Percentiles rank a stretch among this genome's conserved stretches.
Conservation (phyloP, 2,113 vertebrate species). For the Eptesicus fuscus region DNA sequence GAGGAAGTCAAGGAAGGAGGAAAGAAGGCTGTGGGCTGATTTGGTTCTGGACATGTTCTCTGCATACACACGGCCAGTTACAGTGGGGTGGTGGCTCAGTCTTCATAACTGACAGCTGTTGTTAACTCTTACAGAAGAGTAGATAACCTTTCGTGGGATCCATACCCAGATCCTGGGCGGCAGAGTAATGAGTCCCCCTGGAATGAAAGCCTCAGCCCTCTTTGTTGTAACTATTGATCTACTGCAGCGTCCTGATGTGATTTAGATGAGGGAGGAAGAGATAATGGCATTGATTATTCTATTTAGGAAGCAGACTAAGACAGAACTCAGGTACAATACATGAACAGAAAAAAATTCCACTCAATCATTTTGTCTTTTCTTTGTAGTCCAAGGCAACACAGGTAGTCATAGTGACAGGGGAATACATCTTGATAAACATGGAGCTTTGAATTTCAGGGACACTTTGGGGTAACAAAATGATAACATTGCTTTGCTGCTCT, state of each 20-base stretch:
- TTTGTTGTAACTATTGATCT: conserved; percentile 88
- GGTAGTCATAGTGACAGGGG: conserved; percentile 52
- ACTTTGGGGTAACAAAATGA: background rate
- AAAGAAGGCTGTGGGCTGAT: conserved; percentile 6
- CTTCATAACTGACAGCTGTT: conserved; percentile 82
- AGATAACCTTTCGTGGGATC: conserved; percentile 81
- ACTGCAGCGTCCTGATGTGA: conserved; percentile 81
- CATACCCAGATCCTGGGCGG: conserved; percentile 75
- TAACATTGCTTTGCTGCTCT: background rate
- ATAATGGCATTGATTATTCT: conserved; percentile 90
- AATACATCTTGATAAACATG: conserved; percentile 76
- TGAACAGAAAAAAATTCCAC: conserved; percentile 59
- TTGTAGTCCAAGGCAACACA: conserved; percentile 60
- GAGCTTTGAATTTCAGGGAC: conserved; percentile 56
- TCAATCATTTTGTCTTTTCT: conserved; percentile 76
- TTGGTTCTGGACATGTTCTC: conserved; percentile 51
- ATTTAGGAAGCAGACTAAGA: conserved; percentile 83
- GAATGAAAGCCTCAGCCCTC: conserved; percentile 75
- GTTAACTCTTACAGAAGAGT: conserved; percentile 81
- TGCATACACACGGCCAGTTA: conserved; percentile 39
- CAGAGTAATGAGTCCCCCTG: conserved; percentile 85
- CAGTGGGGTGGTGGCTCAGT: conserved; percentile 47
- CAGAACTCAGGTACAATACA: conserved; percentile 81
- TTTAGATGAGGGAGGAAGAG: conserved; percentile 87
- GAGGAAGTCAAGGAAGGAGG: background rate